These are phyloP conservation scores for Nylanderia fulva DNA, from an alignment of 1,140 invertebrate genomes.

Conservation along the genomic window DNA sequence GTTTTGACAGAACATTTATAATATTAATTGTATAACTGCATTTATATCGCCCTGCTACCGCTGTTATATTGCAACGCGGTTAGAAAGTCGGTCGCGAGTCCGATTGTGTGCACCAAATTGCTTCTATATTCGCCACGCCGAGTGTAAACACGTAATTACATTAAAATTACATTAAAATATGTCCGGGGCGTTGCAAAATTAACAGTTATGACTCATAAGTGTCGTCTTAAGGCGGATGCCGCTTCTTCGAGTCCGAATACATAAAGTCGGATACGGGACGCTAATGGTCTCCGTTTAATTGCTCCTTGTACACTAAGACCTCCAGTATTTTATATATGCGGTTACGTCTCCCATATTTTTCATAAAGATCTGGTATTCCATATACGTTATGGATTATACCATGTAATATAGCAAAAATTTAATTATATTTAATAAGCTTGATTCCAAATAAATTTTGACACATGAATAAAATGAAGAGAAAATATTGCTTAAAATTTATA, in stretches of 20 bases:
- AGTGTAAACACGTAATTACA: conserved; percentile 58
- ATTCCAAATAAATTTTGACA: background rate
- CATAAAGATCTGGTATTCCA: background rate
- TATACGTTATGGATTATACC: too few species aligned
- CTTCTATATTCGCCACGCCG: conserved; percentile 29
- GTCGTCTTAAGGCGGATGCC: conserved; percentile 19
- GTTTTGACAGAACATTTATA: conserved; percentile 7
- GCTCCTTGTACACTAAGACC: background rate
- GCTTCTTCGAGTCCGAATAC: conserved; percentile 18
- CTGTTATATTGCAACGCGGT: conserved; percentile 31
- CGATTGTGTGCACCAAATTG: conserved; percentile 43
- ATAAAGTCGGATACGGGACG: conserved; percentile 34
- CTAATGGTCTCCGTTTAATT: conserved; percentile 52
- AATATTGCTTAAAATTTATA: background rate
- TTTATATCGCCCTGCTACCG: conserved; percentile 12
- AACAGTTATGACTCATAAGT: conserved; percentile 46
- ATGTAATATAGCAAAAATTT: too few species aligned
- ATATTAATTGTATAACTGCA: conserved; percentile 51
- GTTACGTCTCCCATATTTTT: background rate
- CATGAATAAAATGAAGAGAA: background rate
- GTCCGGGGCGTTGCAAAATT: conserved; percentile 41
- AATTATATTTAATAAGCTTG: conserved; percentile 2
- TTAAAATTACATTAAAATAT: conserved; percentile 57
- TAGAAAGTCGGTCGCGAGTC: conserved; percentile 50
- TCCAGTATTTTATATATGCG: conserved; percentile 32